A percentile compares a stretch with the other conserved stretches of the same genome.
These are phyloP conservation scores for Cuculus canorus DNA, from an alignment of 2,797 vertebrate species.

Conservation along the genomic window DNA sequence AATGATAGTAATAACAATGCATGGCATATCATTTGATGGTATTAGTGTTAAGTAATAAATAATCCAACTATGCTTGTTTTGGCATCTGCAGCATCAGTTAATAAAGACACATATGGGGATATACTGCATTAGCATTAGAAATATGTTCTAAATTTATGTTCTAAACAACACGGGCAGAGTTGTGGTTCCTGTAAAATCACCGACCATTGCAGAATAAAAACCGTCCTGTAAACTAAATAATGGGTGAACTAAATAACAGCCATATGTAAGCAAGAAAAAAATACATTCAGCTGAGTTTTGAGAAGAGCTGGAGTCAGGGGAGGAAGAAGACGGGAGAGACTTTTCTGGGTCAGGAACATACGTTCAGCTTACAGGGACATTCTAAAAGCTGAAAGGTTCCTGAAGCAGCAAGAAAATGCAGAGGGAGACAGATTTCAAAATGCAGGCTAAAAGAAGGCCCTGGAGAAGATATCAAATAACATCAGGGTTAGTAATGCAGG, in stretches of 20 bases:
- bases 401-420: neutral
- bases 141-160: neutral
- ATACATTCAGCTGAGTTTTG: neutral
- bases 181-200: neutral
- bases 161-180: neutral
- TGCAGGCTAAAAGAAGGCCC: neutral
- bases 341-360: neutral
- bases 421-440: neutral
- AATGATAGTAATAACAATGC: neutral
- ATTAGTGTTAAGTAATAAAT: neutral
- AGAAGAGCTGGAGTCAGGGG: neutral
- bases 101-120: neutral
- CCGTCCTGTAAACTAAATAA: neutral
- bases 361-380: neutral
- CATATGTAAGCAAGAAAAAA: neutral
- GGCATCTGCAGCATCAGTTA: neutral
- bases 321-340: neutral
- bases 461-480: neutral
- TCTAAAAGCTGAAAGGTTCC: neutral
- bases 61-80: neutral
- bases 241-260: neutral
- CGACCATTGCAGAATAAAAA: neutral
- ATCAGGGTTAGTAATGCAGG: neutral
- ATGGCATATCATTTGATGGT: neutral
- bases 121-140: neutral